phyloP scores from a whole-genome alignment of 2,888 invertebrate species.

The Brachypterus glaber region DNA sequence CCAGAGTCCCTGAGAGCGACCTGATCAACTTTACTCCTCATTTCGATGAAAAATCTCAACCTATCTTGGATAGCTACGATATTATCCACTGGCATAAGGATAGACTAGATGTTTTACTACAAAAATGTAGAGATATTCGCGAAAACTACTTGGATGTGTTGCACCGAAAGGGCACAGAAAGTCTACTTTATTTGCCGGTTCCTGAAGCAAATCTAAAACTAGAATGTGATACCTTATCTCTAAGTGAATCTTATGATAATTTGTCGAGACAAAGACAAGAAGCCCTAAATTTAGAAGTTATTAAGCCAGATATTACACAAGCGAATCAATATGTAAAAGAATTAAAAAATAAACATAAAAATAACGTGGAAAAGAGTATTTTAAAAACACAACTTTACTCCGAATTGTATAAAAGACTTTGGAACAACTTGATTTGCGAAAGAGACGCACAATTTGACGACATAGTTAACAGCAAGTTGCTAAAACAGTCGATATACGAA shows the following conservation, averaged over 20 bases:
- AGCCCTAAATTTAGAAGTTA: slow-evolving; percentile 19
- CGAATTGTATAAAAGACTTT: slow-evolving; percentile 25
- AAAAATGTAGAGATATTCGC: slow-evolving; percentile 28
- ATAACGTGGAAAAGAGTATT: slow-evolving; percentile 30
- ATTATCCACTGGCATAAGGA: slow-evolving; percentile 51
- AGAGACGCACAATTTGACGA: slow-evolving; percentile 43
- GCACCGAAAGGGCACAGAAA: slow-evolving; percentile 11
- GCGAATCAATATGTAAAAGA: slow-evolving; percentile 44
- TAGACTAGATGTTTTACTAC: slow-evolving; percentile 39
- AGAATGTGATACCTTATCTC: slow-evolving; percentile 5
- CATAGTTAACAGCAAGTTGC: slow-evolving; percentile 46
- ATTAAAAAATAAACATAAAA: slow-evolving; percentile 38
- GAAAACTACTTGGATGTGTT: slow-evolving; percentile 28
- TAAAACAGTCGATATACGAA: slow-evolving; percentile 55
- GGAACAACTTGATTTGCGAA: not conserved
- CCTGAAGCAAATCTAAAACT: not conserved
- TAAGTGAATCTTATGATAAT: slow-evolving; percentile 25
- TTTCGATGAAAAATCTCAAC: slow-evolving; percentile 35
- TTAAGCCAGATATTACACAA: slow-evolving; percentile 25
- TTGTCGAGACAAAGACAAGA: slow-evolving; percentile 25
- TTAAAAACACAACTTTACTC: slow-evolving; percentile 25
- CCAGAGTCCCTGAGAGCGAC: slow-evolving; percentile 14
- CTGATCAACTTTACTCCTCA: slow-evolving; percentile 12
- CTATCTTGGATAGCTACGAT: slow-evolving; percentile 42
- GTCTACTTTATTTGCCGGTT: not conserved